Percentiles rank a stretch among this genome's conserved stretches.
Conservation (phyloP, 2,113 vertebrate species). For the Marmota flaviventris region DNA sequence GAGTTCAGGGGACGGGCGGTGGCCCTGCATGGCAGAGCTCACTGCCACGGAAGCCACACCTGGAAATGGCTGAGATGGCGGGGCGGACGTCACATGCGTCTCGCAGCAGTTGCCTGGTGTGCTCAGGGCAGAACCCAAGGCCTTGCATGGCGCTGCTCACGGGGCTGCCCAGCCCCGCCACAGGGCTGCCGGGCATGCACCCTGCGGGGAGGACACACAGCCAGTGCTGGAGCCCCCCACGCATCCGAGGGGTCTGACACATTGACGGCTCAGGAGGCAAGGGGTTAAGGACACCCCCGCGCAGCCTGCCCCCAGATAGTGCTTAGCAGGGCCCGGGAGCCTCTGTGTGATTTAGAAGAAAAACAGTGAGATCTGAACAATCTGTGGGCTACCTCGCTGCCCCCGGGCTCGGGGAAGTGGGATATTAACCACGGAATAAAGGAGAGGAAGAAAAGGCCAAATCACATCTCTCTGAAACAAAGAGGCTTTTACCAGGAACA, state of each 20-base stretch:
- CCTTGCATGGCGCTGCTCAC: too few species aligned
- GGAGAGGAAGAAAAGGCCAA: constrained; percentile 89
- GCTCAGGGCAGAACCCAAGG: too few species aligned
- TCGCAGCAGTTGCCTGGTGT: too few species aligned
- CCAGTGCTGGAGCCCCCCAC: background rate
- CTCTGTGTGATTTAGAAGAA: constrained; percentile 88
- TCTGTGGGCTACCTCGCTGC: constrained; percentile 89
- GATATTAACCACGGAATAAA: constrained; percentile 90
- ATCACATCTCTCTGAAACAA: constrained; percentile 92
- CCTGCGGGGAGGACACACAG: too few species aligned
- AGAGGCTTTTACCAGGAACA: constrained; percentile 92
- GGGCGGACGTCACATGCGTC: too few species aligned
- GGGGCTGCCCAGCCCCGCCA: background rate
- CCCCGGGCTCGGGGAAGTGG: constrained; percentile 89
- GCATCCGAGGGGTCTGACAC: background rate
- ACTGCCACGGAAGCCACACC: too few species aligned
- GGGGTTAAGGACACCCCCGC: constrained; percentile 80
- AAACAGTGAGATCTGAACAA: constrained; percentile 87
- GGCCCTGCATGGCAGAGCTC: accelerated
- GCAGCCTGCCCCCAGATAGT: constrained; percentile 80
- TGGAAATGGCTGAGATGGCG: accelerated
- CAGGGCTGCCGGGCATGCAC: too few species aligned
- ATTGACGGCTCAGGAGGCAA: constrained; percentile 42
- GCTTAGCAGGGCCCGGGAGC: constrained; percentile 83
- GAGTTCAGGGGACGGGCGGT: accelerated